Conservation (phyloP, 2,888 invertebrate genomes). For the Nymphalis c-album region DNA sequence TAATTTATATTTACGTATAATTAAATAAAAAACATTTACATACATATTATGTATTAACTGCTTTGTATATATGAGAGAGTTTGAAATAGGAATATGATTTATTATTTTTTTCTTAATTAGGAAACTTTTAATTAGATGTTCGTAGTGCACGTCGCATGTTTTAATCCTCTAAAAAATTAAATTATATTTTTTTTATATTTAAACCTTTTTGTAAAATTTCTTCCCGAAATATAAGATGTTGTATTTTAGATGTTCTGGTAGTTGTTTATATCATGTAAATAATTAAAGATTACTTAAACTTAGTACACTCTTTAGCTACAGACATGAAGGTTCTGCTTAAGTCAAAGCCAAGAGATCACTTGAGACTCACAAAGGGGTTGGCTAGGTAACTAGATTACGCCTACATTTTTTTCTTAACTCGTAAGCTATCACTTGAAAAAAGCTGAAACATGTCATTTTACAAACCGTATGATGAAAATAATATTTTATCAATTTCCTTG, state of each 20-base stretch:
- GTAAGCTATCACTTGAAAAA: background rate
- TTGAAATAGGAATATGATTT: too few relatives aligned
- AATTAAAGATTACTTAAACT: background rate
- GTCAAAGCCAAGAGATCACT: constrained; percentile 18
- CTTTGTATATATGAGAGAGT: too few relatives aligned
- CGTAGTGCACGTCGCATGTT: too few relatives aligned
- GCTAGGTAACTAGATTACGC: constrained; percentile 29
- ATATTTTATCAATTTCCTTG: background rate
- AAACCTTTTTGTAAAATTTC: too few relatives aligned
- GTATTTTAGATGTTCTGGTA: background rate
- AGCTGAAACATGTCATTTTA: background rate
- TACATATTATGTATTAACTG: too few relatives aligned
- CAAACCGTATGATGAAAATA: background rate
- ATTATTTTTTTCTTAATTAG: too few relatives aligned
- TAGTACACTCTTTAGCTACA: background rate
- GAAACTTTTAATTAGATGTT: too few relatives aligned
- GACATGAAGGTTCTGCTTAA: background rate
- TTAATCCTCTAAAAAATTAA: too few relatives aligned
- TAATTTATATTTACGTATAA: too few relatives aligned
- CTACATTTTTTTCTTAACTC: background rate
- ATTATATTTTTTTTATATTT: too few relatives aligned
- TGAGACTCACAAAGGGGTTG: constrained; percentile 25
- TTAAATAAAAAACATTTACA: too few relatives aligned
- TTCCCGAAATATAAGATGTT: background rate
- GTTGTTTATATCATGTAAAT: too few relatives aligned